Evolutionary conservation across 2,797 vertebrate genomes (phyloP).

Genomic region (Coilia nasus): DNA sequence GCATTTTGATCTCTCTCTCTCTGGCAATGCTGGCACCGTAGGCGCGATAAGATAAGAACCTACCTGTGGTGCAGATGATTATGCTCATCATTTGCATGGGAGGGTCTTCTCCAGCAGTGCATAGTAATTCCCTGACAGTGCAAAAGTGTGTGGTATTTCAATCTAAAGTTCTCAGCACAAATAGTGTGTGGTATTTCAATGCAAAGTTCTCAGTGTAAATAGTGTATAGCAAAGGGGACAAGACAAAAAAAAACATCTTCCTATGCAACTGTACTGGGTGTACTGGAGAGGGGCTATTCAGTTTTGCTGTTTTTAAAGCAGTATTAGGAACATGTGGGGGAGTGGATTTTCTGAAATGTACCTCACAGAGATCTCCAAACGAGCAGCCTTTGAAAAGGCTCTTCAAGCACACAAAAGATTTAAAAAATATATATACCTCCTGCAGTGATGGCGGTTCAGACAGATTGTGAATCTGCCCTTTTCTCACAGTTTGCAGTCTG

Average conservation of each 20-base stretch:
- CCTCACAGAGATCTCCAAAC: background rate
- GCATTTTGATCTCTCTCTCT: background rate
- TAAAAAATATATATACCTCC: background rate
- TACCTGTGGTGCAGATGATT: background rate
- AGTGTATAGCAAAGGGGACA: background rate
- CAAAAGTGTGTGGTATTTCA: background rate
- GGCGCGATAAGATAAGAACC: background rate
- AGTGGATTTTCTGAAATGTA: background rate
- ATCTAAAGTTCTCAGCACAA: no score
- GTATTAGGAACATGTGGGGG: background rate
- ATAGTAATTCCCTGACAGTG: background rate
- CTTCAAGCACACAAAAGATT: background rate
- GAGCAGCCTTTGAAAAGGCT: background rate
- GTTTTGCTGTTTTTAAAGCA: background rate
- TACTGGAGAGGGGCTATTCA: background rate
- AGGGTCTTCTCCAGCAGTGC: background rate
- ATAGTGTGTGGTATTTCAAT: no score
- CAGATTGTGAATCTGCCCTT: constrained; percentile 2
- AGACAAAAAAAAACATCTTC: background rate
- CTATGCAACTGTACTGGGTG: background rate
- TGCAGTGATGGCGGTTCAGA: constrained; percentile 26
- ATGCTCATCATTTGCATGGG: background rate
- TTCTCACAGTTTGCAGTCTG: constrained; percentile 22
- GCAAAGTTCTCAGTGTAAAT: no score
- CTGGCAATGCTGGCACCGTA: background rate